A percentile compares a stretch with the other conserved stretches of the same genome.
phyloP scores from a whole-genome alignment of 2,113 vertebrate genomes.

The Arenaria interpres region DNA sequence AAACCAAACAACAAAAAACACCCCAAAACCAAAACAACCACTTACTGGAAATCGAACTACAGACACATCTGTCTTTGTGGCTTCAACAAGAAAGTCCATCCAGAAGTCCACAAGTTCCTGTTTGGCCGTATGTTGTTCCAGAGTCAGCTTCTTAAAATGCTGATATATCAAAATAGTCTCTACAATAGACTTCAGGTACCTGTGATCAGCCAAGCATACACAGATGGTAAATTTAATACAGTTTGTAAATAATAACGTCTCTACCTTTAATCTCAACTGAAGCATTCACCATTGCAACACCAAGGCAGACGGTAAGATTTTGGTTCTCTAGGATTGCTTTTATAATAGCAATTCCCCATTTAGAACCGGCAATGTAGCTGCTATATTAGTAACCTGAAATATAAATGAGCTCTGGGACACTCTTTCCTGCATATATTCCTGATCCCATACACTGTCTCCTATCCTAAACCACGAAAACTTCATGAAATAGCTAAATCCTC shows the following conservation, averaged over 20 bases:
- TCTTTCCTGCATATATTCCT: background rate
- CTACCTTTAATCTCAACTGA: background rate
- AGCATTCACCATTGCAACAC: background rate
- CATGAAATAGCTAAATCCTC: background rate
- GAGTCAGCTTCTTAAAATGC: constrained; percentile 89
- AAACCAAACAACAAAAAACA: background rate
- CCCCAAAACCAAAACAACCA: background rate
- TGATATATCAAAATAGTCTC: constrained; percentile 96
- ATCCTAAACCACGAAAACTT: background rate
- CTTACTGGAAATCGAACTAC: constrained; percentile 96
- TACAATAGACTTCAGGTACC: constrained; percentile 94
- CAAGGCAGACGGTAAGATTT: background rate
- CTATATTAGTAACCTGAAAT: background rate
- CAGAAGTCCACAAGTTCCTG: constrained; percentile 97
- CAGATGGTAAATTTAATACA: background rate
- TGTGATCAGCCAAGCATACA: constrained; percentile 60
- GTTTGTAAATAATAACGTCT: background rate
- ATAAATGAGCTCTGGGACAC: background rate
- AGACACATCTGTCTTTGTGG: constrained; percentile 92
- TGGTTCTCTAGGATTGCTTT: background rate
- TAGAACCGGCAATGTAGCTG: background rate
- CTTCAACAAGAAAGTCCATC: constrained; percentile 98
- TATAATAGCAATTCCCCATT: background rate
- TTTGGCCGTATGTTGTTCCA: constrained; percentile 83
- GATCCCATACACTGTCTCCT: background rate